phyloP scores from a whole-genome alignment of 1,140 invertebrate species.

The Orussus abietinus region DNA sequence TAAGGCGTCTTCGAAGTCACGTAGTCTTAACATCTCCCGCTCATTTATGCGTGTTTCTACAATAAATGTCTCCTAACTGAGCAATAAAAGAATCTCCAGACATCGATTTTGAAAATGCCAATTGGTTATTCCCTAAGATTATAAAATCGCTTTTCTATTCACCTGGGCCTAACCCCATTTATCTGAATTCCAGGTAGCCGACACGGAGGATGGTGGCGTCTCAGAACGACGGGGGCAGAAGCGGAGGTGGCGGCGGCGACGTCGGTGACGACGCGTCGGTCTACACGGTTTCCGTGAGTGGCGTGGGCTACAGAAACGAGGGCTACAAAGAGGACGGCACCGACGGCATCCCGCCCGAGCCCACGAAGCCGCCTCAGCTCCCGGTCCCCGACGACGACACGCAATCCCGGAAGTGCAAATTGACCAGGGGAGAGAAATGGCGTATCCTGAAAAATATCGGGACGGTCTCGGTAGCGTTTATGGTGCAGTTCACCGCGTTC shows the following conservation, averaged over 20 bases:
- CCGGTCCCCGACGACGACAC: slow-evolving; percentile 60
- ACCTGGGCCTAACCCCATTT: no score
- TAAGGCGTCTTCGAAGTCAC: no score
- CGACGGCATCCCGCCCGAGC: slow-evolving; percentile 52
- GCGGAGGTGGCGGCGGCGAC: slow-evolving; percentile 30
- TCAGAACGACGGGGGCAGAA: slow-evolving; percentile 47
- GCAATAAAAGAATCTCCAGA: no score
- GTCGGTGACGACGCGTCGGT: slow-evolving; percentile 33
- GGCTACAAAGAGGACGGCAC: slow-evolving; percentile 60
- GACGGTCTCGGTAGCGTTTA: slow-evolving; percentile 81
- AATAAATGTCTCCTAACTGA: no score
- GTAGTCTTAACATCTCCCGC: no score
- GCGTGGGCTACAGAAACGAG: slow-evolving; percentile 64
- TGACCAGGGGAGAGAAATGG: slow-evolving; percentile 76
- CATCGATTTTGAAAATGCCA: no score
- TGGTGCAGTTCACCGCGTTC: slow-evolving; percentile 92
- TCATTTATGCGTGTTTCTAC: no score
- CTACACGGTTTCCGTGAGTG: slow-evolving; percentile 57
- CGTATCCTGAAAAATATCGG: slow-evolving; percentile 84
- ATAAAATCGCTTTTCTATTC: no score
- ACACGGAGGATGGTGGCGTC: slow-evolving; percentile 44
- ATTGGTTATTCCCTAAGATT: no score
- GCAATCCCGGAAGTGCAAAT: slow-evolving; percentile 70
- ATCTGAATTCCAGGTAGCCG: slow-evolving; percentile 46
- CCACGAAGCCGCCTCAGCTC: slow-evolving; percentile 59